phyloP scores from a whole-genome alignment of 2,888 invertebrate species.

The Bombylius discolor region DNA sequence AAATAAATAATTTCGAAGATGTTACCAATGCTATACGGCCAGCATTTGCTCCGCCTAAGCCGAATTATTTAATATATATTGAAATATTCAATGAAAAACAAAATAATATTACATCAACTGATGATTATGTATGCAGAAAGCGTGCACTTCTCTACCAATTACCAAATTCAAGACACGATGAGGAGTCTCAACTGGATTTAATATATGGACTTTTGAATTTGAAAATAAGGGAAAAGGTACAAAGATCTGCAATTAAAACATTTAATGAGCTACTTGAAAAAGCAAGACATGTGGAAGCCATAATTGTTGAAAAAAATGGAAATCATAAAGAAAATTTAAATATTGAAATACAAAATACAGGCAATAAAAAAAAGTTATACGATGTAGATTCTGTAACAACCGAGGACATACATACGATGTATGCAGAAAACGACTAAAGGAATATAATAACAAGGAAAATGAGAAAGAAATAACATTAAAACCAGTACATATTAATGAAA shows the following conservation, averaged over 20 bases:
- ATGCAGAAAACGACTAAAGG: no score
- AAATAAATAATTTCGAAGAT: conserved; percentile 6
- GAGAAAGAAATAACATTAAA: no score
- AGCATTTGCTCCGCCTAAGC: neutral
- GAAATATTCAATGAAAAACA: conserved; percentile 7
- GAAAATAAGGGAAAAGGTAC: conserved; percentile 28
- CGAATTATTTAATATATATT: neutral
- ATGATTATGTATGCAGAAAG: conserved; percentile 10
- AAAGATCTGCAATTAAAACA: conserved; percentile 23
- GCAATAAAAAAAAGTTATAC: no score
- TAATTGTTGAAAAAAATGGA: neutral
- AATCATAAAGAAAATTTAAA: neutral
- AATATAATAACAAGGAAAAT: no score
- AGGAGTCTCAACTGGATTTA: conserved; percentile 28
- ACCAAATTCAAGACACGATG: conserved; percentile 14
- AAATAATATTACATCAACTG: neutral
- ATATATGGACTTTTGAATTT: conserved; percentile 27
- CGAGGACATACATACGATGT: no score
- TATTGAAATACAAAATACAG: no score
- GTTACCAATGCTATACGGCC: conserved; percentile 6
- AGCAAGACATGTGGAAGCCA: conserved; percentile 25
- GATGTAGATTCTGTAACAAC: no score
- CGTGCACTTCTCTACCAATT: conserved; percentile 10
- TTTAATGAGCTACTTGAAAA: conserved; percentile 29
- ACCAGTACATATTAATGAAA: no score